These are phyloP conservation scores for Ariopsis seemanni DNA, from an alignment of 2,113 vertebrate species.

Conservation along the genomic window DNA sequence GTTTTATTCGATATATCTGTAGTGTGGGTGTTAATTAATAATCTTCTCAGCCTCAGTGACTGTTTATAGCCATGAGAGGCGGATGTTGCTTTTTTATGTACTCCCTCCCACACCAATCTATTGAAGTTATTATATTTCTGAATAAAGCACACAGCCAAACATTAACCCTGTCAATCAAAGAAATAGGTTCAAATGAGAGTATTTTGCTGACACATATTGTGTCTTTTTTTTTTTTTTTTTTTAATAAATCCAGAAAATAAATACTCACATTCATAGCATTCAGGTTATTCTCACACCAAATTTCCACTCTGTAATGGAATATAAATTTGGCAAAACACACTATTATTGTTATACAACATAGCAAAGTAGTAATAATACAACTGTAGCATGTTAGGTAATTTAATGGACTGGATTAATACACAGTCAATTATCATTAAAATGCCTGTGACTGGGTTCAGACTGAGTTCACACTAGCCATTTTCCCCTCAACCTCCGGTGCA, in stretches of 20 bases:
- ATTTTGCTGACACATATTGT: neutral
- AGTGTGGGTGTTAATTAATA: conserved; percentile 58
- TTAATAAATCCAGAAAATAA: neutral
- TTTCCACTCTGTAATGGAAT: neutral
- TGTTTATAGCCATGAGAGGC: conserved; percentile 31
- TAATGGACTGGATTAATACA: neutral
- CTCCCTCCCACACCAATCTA: conserved; percentile 39
- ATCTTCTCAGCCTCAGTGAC: conserved; percentile 45
- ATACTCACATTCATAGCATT: neutral
- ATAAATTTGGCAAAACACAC: neutral
- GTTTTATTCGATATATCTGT: conserved; percentile 49
- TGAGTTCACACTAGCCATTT: neutral
- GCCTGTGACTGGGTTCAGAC: neutral
- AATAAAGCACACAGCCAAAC: conserved; percentile 18
- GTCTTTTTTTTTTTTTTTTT: neutral
- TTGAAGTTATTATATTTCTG: conserved; percentile 31
- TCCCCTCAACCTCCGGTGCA: neutral
- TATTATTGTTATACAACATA: neutral
- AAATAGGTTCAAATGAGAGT: neutral
- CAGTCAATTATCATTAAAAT: neutral
- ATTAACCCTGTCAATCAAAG: conserved; percentile 39
- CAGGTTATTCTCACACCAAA: neutral
- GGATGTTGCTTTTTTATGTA: conserved; percentile 27
- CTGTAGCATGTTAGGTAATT: neutral
- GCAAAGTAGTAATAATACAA: neutral